phyloP scores from a whole-genome alignment of 1,140 invertebrate species.

The Calliphora vicina region DNA sequence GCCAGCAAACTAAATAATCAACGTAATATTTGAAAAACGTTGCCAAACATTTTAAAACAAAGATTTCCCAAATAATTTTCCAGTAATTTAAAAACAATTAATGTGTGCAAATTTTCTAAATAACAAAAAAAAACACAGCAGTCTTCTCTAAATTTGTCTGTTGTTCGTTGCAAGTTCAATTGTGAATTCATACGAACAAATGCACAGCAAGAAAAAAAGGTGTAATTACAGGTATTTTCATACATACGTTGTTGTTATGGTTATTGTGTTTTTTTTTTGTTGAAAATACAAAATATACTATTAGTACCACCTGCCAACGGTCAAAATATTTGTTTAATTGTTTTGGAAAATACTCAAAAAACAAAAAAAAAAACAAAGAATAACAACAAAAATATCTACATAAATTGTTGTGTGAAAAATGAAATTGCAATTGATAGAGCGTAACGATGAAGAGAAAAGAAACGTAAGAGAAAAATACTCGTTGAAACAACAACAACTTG shows the following conservation, averaged over 20 bases:
- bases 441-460: background rate
- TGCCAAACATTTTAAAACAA: background rate
- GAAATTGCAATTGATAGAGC: constrained; percentile 13
- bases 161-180: background rate
- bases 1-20: background rate
- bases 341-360: background rate
- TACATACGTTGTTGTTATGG: background rate
- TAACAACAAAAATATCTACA: background rate
- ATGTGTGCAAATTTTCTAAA: constrained; percentile 3
- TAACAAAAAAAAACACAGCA: background rate
- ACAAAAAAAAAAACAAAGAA: background rate
- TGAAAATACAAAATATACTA: background rate
- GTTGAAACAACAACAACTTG: background rate
- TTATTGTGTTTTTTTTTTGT: background rate
- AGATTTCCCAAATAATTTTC: background rate
- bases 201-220: background rate
- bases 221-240: background rate
- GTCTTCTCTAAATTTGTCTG: background rate
- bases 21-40: background rate
- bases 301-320: background rate
- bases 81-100: constrained; percentile 14
- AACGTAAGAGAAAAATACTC: background rate
- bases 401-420: background rate
- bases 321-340: constrained; percentile 10
- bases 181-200: background rate